Evolutionary conservation across 2,888 invertebrate species (phyloP).

Genomic region (Piscicola geometra): DNA sequence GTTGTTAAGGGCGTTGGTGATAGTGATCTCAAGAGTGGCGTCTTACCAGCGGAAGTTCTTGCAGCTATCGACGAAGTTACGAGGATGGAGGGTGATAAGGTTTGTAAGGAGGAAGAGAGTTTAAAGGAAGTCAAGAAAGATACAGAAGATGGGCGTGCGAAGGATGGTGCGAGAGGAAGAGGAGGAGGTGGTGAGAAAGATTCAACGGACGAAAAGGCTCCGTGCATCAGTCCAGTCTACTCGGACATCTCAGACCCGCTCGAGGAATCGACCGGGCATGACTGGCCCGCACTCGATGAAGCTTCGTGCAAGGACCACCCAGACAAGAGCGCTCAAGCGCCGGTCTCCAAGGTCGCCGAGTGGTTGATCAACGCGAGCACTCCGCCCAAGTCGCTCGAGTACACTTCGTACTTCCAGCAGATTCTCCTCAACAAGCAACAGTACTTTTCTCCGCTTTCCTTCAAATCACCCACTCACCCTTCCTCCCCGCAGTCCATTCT

Average conservation of each 20-base stretch:
- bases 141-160: background rate
- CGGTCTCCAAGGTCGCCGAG: background rate
- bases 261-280: background rate
- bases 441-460: background rate
- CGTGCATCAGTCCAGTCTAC: constrained; percentile 30
- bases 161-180: background rate
- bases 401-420: constrained; percentile 22
- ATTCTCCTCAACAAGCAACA: constrained; percentile 22
- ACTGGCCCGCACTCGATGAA: background rate
- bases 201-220: background rate
- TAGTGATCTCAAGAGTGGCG: too few species aligned
- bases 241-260: constrained; percentile 28
- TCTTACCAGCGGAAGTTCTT: too few species aligned
- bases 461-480: background rate
- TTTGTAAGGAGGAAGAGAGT: background rate
- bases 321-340: background rate
- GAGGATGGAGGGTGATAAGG: background rate
- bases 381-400: background rate
- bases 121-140: background rate
- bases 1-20: too few species aligned
- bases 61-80: too few species aligned
- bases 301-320: too few species aligned
- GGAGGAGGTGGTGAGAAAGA: too few species aligned
- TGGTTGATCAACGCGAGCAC: background rate
- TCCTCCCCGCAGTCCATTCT: too few species aligned